Conservation (phyloP, 2,888 invertebrate species). For the Netelia fuscicornis region DNA sequence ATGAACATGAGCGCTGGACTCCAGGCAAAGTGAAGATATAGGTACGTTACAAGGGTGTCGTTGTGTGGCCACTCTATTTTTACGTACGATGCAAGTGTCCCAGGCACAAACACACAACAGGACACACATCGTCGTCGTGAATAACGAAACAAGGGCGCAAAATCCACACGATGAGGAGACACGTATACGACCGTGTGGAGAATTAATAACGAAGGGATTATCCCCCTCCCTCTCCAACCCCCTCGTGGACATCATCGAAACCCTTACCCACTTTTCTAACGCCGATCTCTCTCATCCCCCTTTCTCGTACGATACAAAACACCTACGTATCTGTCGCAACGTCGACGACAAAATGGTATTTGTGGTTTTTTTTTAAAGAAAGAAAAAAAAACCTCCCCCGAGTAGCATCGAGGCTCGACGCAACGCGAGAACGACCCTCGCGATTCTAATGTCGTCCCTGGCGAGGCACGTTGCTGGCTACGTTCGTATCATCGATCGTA, state of each 20-base stretch:
- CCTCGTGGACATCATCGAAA: conserved; percentile 8
- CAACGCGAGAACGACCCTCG: background rate
- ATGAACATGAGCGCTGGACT: conserved; percentile 62
- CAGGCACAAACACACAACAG: conserved; percentile 24
- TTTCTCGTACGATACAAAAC: too few relatives aligned
- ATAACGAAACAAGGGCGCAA: conserved; percentile 37
- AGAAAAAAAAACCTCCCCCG: too few relatives aligned
- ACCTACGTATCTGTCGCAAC: too few relatives aligned
- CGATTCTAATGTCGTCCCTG: conserved; percentile 31
- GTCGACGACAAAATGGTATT: too few relatives aligned
- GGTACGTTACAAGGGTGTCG: conserved; percentile 21
- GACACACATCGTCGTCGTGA: conserved; percentile 37
- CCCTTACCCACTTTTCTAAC: background rate
- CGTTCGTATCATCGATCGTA: conserved; percentile 37
- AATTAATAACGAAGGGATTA: conserved; percentile 62
- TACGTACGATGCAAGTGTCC: conserved; percentile 64
- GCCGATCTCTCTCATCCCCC: too few relatives aligned
- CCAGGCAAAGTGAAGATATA: conserved; percentile 38
- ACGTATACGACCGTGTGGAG: conserved; percentile 41
- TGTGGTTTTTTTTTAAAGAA: too few relatives aligned
- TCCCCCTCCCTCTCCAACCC: background rate
- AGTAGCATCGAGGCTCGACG: too few relatives aligned
- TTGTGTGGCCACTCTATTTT: conserved; percentile 68
- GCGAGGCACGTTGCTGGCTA: background rate
- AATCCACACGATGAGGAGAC: conserved; percentile 18